These are phyloP conservation scores for Plestiodon gilberti DNA, from an alignment of 2,113 vertebrate species.

Conservation along the genomic window DNA sequence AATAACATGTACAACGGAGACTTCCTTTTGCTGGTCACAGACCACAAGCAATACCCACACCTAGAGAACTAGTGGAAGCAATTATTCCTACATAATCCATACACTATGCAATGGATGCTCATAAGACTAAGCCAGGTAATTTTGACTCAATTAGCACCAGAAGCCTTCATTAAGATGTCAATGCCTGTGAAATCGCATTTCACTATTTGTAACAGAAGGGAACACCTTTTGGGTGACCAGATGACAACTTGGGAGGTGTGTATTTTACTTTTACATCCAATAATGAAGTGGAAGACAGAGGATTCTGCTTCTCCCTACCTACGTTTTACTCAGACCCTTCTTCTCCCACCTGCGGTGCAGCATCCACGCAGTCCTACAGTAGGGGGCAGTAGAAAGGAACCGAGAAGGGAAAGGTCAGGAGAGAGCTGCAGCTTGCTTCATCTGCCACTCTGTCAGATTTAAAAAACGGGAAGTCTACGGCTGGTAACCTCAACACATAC, in stretches of 20 bases:
- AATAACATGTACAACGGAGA: constrained; percentile 74
- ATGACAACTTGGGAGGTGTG: not conserved
- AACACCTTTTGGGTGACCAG: not conserved
- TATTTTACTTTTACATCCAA: not conserved
- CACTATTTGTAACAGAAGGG: not conserved
- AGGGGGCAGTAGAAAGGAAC: not conserved
- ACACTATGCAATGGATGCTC: constrained; percentile 55
- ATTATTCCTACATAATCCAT: constrained; percentile 71
- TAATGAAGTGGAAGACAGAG: not conserved
- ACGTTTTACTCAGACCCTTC: not conserved
- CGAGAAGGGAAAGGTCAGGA: no score
- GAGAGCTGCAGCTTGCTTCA: not conserved
- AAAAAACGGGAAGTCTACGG: not conserved
- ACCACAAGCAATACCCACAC: constrained; percentile 51
- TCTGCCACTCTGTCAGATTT: not conserved
- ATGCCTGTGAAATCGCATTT: constrained; percentile 47
- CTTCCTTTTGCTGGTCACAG: constrained; percentile 61
- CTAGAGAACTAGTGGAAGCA: constrained; percentile 64
- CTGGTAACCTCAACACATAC: not conserved
- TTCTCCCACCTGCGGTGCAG: not conserved
- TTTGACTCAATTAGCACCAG: constrained; percentile 56
- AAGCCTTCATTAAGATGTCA: constrained; percentile 53
- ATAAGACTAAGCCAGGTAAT: constrained; percentile 63
- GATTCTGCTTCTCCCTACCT: not conserved
- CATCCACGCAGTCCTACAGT: no score